Evolutionary conservation across 2,888 invertebrate species (phyloP).

Genomic region (Erpobdella octoculata): DNA sequence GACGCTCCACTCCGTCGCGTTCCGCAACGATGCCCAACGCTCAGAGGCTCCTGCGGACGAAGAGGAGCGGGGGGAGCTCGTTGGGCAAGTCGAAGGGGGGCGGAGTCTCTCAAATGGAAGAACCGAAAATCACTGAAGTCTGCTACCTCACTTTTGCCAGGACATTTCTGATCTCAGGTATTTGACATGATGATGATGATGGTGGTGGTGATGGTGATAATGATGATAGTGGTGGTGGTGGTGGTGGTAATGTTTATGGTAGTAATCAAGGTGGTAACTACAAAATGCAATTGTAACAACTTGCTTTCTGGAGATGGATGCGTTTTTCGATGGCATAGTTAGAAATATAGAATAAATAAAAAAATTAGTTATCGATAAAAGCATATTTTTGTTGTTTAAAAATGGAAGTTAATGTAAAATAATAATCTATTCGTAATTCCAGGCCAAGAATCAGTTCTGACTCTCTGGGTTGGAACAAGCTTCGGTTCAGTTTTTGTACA

Average conservation of each 20-base stretch:
- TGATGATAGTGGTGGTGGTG: neutral
- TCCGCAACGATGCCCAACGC: neutral
- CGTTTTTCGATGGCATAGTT: too few relatives aligned
- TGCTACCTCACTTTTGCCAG: neutral
- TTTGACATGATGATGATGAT: neutral
- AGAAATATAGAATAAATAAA: too few relatives aligned
- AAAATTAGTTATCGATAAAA: conserved; percentile 24
- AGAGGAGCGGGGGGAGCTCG: neutral
- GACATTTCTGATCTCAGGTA: neutral
- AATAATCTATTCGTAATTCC: neutral
- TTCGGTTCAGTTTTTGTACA: conserved; percentile 89
- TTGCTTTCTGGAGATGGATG: too few relatives aligned
- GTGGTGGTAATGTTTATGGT: neutral
- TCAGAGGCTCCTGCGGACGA: neutral
- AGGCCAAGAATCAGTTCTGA: conserved; percentile 46
- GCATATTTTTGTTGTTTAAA: conserved; percentile 35
- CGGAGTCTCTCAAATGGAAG: neutral
- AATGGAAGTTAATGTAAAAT: conserved; percentile 32
- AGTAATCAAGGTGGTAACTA: neutral
- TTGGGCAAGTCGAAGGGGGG: neutral
- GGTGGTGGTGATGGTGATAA: neutral
- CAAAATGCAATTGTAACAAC: too few relatives aligned
- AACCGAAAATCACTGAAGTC: conserved; percentile 6
- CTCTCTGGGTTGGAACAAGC: conserved; percentile 94
- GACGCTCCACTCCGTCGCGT: conserved; percentile 5